A percentile compares a stretch with the other conserved stretches of the same genome.
phyloP scores from a whole-genome alignment of 2,888 invertebrate genomes.

The Parnassius smintheus region DNA sequence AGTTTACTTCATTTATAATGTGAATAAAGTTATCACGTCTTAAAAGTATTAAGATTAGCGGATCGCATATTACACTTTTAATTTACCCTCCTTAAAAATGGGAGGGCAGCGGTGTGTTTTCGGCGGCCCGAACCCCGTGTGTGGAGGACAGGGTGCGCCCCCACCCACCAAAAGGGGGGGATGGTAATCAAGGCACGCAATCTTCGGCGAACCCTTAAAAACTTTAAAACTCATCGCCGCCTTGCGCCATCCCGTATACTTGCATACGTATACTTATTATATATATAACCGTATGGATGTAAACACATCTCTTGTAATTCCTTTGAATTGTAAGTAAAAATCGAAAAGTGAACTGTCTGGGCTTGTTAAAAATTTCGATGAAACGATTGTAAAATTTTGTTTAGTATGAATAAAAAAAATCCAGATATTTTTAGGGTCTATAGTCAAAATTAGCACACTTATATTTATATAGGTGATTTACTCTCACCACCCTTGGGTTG shows the following conservation, averaged over 20 bases:
- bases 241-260: conserved; percentile 48
- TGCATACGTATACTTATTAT: conserved; percentile 35
- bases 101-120: conserved; percentile 73
- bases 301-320: conserved; percentile 19
- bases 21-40: conserved; percentile 38
- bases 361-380: conserved; percentile 15
- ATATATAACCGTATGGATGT: conserved; percentile 31
- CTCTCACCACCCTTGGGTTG: no score
- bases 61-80: conserved; percentile 66
- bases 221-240: conserved; percentile 82
- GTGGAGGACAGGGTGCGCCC: conserved; percentile 43
- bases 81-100: conserved; percentile 81
- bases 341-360: conserved; percentile 2
- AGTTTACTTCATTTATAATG: no score
- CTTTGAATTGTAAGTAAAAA: conserved; percentile 14
- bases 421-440: no score
- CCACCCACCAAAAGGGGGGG: conserved; percentile 45
- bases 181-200: conserved; percentile 84
- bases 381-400: background rate
- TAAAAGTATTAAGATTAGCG: conserved; percentile 63
- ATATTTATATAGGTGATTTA: no score
- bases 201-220: conserved; percentile 84
- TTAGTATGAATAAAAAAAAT: no score
- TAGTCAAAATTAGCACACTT: no score
- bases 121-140: conserved; percentile 58